A percentile compares a stretch with the other conserved stretches of the same genome.
Conservation (phyloP, 2,113 vertebrate genomes). For the Gallinago undulata region DNA sequence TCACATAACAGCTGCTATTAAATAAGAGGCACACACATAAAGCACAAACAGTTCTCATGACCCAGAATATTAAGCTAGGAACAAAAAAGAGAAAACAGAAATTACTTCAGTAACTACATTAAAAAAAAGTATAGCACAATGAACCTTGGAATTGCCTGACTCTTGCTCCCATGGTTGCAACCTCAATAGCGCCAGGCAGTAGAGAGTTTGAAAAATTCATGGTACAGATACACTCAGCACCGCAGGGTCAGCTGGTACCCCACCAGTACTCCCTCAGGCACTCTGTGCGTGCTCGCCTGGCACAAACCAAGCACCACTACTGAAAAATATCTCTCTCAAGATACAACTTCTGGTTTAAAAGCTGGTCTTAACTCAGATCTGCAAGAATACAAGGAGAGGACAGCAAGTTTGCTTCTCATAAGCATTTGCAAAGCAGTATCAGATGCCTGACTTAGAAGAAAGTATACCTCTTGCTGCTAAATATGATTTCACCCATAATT, state of each 20-base stretch:
- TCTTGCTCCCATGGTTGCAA: neutral
- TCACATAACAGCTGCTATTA: neutral
- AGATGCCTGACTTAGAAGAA: neutral
- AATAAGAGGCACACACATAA: neutral
- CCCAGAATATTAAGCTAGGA: neutral
- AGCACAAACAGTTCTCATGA: neutral
- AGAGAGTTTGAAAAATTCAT: neutral
- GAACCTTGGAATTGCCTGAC: neutral
- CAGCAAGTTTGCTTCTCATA: neutral
- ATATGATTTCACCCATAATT: neutral
- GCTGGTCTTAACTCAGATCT: neutral
- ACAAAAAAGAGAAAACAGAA: neutral
- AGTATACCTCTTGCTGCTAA: neutral
- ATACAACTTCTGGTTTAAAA: neutral
- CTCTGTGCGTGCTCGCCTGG: neutral
- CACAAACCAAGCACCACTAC: neutral
- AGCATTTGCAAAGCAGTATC: neutral
- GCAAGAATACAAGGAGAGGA: neutral
- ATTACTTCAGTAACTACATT: neutral
- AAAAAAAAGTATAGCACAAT: neutral
- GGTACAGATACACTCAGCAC: neutral
- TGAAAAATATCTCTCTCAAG: neutral
- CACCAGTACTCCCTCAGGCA: neutral
- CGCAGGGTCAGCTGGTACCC: neutral
- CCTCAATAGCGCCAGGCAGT: neutral